Percentiles rank a stretch among this genome's conserved stretches.
Conservation (phyloP, 2,888 invertebrate species). For the Sminthurides aquaticus region DNA sequence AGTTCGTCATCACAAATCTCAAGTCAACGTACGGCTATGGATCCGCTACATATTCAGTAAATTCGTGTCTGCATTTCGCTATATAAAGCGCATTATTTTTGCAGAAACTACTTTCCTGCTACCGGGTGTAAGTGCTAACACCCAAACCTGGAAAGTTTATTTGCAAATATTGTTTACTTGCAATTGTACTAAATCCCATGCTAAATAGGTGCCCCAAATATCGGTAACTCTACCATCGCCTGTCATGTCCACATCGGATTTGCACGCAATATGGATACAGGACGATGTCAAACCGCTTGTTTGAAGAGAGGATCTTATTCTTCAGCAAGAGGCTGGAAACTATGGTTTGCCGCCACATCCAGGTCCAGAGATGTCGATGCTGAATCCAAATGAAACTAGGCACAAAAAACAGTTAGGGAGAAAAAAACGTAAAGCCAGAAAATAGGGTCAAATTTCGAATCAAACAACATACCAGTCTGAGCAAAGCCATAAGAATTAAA, state of each 20-base stretch:
- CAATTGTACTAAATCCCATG: no score
- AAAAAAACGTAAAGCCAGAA: no score
- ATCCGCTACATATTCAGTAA: conserved; percentile 6
- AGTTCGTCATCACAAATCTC: conserved; percentile 7
- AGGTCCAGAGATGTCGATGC: no score
- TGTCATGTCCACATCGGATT: conserved; percentile 28
- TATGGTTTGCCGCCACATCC: neutral
- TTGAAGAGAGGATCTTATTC: conserved; percentile 10
- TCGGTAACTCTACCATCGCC: conserved; percentile 35
- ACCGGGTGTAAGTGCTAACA: neutral
- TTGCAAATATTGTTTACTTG: no score
- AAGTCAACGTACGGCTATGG: conserved; percentile 9
- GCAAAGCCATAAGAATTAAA: no score
- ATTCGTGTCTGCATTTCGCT: conserved; percentile 8
- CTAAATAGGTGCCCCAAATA: conserved; percentile 34
- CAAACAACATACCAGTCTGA: no score
- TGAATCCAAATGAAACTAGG: no score
- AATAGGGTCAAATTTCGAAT: no score
- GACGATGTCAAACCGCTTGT: conserved; percentile 20
- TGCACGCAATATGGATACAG: conserved; percentile 29
- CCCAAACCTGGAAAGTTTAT: no score
- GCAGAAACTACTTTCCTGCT: neutral
- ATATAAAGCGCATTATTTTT: neutral
- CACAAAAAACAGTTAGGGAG: no score
- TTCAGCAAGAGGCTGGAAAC: conserved; percentile 12